phyloP scores from a whole-genome alignment of 2,797 vertebrate genomes.

The Hybognathus amarus region DNA sequence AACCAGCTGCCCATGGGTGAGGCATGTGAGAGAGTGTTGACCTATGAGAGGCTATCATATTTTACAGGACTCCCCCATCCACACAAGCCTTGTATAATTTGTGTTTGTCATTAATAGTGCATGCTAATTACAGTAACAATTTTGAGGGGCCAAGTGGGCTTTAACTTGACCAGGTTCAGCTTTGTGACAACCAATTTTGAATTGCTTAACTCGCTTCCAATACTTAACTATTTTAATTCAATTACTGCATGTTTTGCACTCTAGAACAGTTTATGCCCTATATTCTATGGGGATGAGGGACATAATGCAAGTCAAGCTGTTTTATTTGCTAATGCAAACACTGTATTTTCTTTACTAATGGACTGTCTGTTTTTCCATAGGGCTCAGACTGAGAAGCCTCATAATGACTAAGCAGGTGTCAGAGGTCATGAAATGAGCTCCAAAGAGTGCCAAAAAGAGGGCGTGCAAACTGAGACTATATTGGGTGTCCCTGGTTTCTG shows the following conservation, averaged over 20 bases:
- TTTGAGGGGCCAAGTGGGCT: neutral
- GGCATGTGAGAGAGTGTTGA: neutral
- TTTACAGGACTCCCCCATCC: constrained; percentile 27
- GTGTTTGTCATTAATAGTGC: constrained; percentile 18
- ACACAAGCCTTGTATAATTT: constrained; percentile 22
- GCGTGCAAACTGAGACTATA: constrained; percentile 51
- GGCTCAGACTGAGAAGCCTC: constrained; percentile 89
- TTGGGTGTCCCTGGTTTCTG: constrained; percentile 40
- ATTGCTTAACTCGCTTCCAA: neutral
- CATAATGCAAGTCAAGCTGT: neutral
- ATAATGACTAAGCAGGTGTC: constrained; percentile 82
- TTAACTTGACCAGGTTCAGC: neutral
- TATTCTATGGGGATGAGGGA: neutral
- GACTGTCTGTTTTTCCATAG: constrained; percentile 68
- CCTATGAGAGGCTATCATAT: constrained; percentile 16
- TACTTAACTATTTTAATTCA: neutral
- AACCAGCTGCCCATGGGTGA: neutral
- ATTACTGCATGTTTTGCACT: neutral
- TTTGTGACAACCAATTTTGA: neutral
- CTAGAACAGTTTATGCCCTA: neutral
- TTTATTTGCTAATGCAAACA: neutral
- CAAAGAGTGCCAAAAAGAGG: constrained; percentile 47
- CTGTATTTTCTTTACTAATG: neutral
- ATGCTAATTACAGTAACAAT: constrained; percentile 16
- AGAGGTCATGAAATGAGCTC: constrained; percentile 54